Percentiles rank a stretch among this genome's conserved stretches.
Conservation (phyloP, 2,888 invertebrate genomes). For the Malacosoma neustria region DNA sequence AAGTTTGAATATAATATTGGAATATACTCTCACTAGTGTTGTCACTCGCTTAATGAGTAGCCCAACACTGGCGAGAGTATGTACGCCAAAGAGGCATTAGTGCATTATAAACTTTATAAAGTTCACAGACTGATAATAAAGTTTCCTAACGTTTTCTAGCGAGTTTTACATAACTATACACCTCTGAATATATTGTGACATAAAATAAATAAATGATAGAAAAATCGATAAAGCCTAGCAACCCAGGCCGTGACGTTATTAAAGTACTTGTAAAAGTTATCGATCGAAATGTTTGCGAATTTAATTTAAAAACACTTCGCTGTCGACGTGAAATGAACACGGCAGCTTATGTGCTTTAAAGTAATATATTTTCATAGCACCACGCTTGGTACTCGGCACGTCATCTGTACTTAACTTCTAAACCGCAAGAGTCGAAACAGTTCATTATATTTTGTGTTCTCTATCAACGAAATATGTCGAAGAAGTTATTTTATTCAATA, state of each 20-base stretch:
- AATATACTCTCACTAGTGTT: no score
- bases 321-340: conserved; percentile 18
- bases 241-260: conserved; percentile 40
- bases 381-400: not conserved
- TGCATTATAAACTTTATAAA: no score
- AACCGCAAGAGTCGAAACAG: not conserved
- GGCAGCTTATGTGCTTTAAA: conserved; percentile 4
- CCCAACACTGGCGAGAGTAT: no score
- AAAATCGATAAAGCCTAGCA: conserved; percentile 14
- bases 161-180: no score
- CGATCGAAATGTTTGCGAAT: conserved; percentile 37
- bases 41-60: no score
- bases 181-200: no score
- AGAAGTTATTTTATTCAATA: conserved; percentile 22
- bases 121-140: no score
- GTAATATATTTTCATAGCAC: conserved; percentile 1
- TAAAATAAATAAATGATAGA: not conserved
- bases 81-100: no score
- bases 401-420: not conserved
- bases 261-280: conserved; percentile 22
- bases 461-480: conserved; percentile 21
- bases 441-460: not conserved
- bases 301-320: conserved; percentile 39
- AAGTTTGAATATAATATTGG: no score
- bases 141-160: no score